Percentiles rank a stretch among this genome's conserved stretches.
Evolutionary conservation across 2,888 invertebrate species (phyloP).

Genomic region (Noctua pronuba): DNA sequence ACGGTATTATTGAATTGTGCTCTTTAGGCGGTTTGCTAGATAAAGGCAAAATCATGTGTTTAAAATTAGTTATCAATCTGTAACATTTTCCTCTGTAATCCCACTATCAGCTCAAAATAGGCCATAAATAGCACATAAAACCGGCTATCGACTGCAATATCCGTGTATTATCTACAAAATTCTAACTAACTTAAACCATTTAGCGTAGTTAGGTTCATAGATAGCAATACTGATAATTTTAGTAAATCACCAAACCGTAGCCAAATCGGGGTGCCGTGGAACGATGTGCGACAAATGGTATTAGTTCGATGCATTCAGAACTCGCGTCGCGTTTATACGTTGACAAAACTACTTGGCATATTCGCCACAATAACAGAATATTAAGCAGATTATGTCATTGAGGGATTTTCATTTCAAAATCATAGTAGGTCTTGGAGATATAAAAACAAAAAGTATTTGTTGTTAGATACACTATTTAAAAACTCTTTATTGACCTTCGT

Average conservation of each 20-base stretch:
- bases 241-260: conserved; percentile 66
- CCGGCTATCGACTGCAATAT: conserved; percentile 41
- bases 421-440: neutral
- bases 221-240: conserved; percentile 62
- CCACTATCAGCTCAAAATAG: conserved; percentile 20
- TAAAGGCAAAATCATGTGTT: conserved; percentile 14
- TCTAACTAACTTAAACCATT: conserved; percentile 61
- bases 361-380: neutral
- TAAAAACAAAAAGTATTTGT: neutral
- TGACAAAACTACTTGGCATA: conserved; percentile 30
- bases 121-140: conserved; percentile 26
- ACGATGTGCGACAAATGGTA: conserved; percentile 62
- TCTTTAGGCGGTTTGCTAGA: conserved; percentile 9
- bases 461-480: neutral
- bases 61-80: conserved; percentile 33
- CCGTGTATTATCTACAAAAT: conserved; percentile 51
- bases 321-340: conserved; percentile 32
- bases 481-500: neutral
- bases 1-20: conserved; percentile 34
- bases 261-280: conserved; percentile 62
- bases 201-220: conserved; percentile 57
- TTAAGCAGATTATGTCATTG: no score
- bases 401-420: neutral
- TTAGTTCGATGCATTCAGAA: conserved; percentile 55
- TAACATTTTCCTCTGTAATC: neutral